Conservation (phyloP, 2,113 vertebrate species). For the Clarias gariepinus region DNA sequence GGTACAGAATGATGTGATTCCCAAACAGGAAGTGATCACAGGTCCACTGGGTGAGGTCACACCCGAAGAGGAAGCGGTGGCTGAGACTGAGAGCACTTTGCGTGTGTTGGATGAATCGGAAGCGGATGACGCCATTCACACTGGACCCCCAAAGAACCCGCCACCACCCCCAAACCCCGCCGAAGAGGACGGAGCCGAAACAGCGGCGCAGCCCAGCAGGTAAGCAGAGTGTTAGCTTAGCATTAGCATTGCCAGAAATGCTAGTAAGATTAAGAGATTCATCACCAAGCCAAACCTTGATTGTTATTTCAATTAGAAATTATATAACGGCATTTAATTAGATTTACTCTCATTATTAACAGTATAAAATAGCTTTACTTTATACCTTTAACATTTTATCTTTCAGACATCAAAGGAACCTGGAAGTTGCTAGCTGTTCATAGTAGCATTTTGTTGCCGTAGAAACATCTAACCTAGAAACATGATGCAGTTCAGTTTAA, state of each 20-base stretch:
- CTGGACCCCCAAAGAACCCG: slow-evolving; percentile 67
- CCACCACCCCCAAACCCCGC: slow-evolving; percentile 64
- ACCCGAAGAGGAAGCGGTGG: background rate
- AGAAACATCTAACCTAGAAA: background rate
- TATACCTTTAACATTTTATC: background rate
- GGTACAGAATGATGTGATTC: background rate
- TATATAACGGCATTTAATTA: background rate
- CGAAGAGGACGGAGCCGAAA: slow-evolving; percentile 38
- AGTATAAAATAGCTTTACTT: background rate
- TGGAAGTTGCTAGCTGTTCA: background rate
- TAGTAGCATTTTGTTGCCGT: background rate
- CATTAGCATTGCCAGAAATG: background rate
- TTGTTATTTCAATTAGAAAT: background rate
- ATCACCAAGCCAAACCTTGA: no score
- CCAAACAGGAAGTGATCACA: slow-evolving; percentile 15
- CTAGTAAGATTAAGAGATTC: background rate
- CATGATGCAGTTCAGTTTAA: background rate
- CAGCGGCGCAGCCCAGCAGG: slow-evolving; percentile 21
- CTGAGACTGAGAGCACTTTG: background rate
- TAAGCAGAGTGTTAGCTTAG: background rate
- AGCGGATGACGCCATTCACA: slow-evolving; percentile 12
- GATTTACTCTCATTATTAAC: background rate
- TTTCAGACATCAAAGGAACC: background rate
- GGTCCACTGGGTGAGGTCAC: background rate
- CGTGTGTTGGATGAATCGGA: slow-evolving; percentile 21